Evolutionary conservation across 2,113 vertebrate genomes (phyloP).

Genomic region (Chloroceryle aenea): DNA sequence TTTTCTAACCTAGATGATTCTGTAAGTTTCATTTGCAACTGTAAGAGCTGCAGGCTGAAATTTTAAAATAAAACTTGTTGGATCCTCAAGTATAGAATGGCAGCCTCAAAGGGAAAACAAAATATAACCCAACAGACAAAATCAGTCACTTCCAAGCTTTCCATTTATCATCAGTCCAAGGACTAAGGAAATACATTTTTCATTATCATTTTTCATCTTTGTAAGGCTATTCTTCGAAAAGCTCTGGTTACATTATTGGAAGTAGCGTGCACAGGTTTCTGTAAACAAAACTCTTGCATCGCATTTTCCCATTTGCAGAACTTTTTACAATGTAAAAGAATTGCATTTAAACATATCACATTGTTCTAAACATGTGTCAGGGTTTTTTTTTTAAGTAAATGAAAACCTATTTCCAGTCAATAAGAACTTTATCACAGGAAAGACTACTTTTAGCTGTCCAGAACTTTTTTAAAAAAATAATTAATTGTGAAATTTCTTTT

Average conservation of each 20-base stretch:
- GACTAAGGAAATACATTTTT: background rate
- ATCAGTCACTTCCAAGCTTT: background rate
- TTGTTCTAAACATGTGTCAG: background rate
- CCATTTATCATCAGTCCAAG: background rate
- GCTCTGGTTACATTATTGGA: background rate
- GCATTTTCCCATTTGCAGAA: background rate
- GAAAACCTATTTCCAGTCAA: background rate
- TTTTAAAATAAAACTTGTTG: background rate
- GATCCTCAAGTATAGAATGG: background rate
- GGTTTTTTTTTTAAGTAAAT: background rate
- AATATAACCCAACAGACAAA: background rate
- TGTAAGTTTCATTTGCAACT: background rate
- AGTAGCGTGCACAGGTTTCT: background rate
- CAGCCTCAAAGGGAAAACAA: background rate
- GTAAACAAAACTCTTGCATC: background rate
- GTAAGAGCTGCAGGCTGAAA: background rate
- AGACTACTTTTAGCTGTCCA: background rate
- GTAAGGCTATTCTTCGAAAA: background rate
- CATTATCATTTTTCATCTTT: background rate
- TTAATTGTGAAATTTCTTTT: background rate
- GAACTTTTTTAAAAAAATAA: background rate
- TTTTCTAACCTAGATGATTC: too few relatives aligned
- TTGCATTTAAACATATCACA: background rate
- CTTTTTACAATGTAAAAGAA: background rate
- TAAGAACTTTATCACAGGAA: background rate